Conservation (phyloP, 2,888 invertebrate genomes). For the Agrochola circellaris region DNA sequence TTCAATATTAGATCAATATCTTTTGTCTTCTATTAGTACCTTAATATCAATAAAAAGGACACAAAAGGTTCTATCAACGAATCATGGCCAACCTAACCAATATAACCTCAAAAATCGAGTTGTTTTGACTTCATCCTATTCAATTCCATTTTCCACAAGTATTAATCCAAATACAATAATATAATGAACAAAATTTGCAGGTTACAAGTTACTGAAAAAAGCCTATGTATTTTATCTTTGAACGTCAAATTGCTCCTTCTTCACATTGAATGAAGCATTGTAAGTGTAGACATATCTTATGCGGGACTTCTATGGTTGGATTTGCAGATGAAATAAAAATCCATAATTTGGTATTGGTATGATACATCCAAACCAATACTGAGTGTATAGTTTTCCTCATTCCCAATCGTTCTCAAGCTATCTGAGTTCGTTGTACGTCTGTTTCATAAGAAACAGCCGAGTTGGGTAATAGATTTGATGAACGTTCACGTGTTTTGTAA, state of each 20-base stretch:
- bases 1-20: constrained; percentile 30
- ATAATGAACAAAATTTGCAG: not conserved
- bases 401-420: constrained; percentile 38
- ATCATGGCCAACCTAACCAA: not conserved
- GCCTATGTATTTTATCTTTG: not conserved
- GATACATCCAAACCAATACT: not conserved
- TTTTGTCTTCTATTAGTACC: constrained; percentile 14
- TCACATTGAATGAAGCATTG: not conserved
- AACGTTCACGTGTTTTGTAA: constrained; percentile 38
- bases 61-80: constrained; percentile 12
- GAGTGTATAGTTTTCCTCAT: constrained; percentile 42
- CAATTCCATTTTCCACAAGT: not conserved
- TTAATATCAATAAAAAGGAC: constrained; percentile 22
- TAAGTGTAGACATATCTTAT: not conserved
- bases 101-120: not conserved
- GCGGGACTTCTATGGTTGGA: not conserved
- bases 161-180: not conserved
- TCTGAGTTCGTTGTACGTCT: constrained; percentile 47
- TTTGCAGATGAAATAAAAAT: not conserved
- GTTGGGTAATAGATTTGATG: constrained; percentile 60
- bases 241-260: not conserved
- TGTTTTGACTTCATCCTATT: not conserved
- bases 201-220: constrained; percentile 1
- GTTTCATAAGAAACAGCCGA: constrained; percentile 58
- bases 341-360: not conserved